A percentile compares a stretch with the other conserved stretches of the same genome.
phyloP scores from a whole-genome alignment of 1,140 invertebrate genomes.

The Phymorhynchus buccinoides region DNA sequence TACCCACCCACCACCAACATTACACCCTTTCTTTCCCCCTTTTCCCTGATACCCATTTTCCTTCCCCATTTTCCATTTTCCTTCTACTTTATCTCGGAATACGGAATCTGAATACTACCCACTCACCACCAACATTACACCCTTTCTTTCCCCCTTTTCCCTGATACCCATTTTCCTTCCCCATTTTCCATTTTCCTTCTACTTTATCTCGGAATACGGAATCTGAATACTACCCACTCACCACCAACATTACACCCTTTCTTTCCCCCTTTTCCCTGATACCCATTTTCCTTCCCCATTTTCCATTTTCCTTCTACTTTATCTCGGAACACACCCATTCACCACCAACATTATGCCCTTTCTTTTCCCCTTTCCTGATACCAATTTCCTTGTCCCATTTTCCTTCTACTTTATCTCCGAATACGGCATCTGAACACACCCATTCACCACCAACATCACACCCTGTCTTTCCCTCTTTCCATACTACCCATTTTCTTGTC shows the following conservation, averaged over 20 bases:
- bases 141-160: not conserved
- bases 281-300: not conserved
- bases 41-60: too few species aligned
- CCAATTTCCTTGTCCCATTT: not conserved
- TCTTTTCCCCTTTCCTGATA: not conserved
- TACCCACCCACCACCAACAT: not conserved
- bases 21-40: not conserved
- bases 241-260: not conserved
- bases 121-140: not conserved
- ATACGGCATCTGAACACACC: not conserved
- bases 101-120: not conserved
- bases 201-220: not conserved
- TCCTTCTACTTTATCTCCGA: not conserved
- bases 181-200: too few species aligned
- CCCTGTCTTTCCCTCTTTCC: not conserved
- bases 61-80: too few species aligned
- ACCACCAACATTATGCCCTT: not conserved
- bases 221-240: not conserved
- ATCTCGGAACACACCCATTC: constrained; percentile 40
- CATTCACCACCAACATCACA: not conserved
- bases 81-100: not conserved
- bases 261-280: not conserved
- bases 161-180: too few species aligned
- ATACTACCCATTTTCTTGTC: too few species aligned
- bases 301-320: not conserved